phyloP scores from a whole-genome alignment of 2,113 vertebrate species.

The Microtus richardsoni region DNA sequence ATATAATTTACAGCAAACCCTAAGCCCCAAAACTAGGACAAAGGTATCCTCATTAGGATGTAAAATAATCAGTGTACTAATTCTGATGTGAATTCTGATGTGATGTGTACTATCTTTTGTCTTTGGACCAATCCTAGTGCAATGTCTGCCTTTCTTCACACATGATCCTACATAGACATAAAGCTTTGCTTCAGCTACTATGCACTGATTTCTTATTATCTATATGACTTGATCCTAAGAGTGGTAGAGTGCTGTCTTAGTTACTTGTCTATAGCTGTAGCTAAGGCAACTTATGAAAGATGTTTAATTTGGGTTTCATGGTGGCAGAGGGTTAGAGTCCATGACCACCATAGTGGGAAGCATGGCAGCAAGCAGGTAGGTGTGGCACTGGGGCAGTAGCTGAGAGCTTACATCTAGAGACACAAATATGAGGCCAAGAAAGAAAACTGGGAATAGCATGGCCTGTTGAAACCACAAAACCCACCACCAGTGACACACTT shows the following conservation, averaged over 20 bases:
- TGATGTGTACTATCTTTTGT: no score
- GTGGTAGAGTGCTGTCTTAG: background rate
- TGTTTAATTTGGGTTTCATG: background rate
- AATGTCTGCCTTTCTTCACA: slow-evolving; percentile 18
- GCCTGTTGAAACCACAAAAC: background rate
- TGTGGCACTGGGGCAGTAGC: no score
- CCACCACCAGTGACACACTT: background rate
- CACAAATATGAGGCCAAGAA: background rate
- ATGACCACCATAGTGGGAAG: background rate
- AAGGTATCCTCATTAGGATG: background rate
- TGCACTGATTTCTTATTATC: slow-evolving; percentile 58
- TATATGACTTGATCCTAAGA: background rate
- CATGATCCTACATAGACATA: background rate
- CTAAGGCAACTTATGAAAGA: background rate
- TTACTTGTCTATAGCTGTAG: background rate
- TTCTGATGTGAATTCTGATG: slow-evolving; percentile 45
- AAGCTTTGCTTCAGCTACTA: slow-evolving; percentile 44
- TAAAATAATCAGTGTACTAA: slow-evolving; percentile 14
- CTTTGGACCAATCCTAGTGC: background rate
- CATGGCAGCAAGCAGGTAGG: background rate
- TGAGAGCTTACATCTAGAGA: background rate
- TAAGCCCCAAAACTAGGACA: background rate
- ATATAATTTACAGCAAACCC: slow-evolving; percentile 3
- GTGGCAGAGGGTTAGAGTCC: background rate
- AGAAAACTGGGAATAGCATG: background rate